Percentiles rank a stretch among this genome's conserved stretches.
phyloP scores from a whole-genome alignment of 1,140 invertebrate species.

The Drosophila ohnishii region DNA sequence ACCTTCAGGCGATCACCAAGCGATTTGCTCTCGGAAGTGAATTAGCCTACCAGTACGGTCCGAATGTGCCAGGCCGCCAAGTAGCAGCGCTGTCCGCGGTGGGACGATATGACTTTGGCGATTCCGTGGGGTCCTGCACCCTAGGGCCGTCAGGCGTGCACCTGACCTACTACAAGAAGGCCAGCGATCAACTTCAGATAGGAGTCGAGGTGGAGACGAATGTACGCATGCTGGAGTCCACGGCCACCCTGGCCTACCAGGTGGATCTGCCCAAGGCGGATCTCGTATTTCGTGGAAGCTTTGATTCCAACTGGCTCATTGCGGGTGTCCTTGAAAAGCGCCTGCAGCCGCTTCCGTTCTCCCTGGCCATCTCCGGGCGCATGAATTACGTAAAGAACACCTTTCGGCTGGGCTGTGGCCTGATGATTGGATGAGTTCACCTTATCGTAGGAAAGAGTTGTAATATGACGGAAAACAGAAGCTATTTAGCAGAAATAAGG shows the following conservation, averaged over 20 bases:
- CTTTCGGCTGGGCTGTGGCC: slow-evolving; percentile 93
- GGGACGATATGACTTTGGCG: slow-evolving; percentile 87
- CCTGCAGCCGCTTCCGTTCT: slow-evolving; percentile 95
- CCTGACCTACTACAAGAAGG: slow-evolving; percentile 96
- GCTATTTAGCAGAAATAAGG: background rate
- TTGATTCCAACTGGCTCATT: slow-evolving; percentile 98
- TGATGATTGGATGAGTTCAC: slow-evolving; percentile 90
- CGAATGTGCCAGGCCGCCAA: slow-evolving; percentile 92
- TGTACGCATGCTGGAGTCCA: slow-evolving; percentile 92
- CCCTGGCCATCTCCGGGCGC: slow-evolving; percentile 95
- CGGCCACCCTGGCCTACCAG: slow-evolving; percentile 98
- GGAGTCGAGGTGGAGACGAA: slow-evolving; percentile 94
- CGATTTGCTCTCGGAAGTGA: slow-evolving; percentile 94
- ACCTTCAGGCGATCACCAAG: slow-evolving; percentile 91
- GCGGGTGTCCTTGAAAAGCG: slow-evolving; percentile 97
- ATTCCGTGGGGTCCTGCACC: slow-evolving; percentile 87
- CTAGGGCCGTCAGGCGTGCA: slow-evolving; percentile 91
- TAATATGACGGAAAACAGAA: background rate
- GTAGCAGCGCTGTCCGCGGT: slow-evolving; percentile 93
- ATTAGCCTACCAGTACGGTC: slow-evolving; percentile 94
- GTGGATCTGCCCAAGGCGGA: slow-evolving; percentile 98
- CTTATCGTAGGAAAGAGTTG: background rate
- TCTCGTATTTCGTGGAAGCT: slow-evolving; percentile 94
- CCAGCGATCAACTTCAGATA: slow-evolving; percentile 94
- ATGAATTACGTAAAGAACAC: slow-evolving; percentile 95